A percentile compares a stretch with the other conserved stretches of the same genome.
phyloP scores from a whole-genome alignment of 2,888 invertebrate species.

The Heliconius ismenius region DNA sequence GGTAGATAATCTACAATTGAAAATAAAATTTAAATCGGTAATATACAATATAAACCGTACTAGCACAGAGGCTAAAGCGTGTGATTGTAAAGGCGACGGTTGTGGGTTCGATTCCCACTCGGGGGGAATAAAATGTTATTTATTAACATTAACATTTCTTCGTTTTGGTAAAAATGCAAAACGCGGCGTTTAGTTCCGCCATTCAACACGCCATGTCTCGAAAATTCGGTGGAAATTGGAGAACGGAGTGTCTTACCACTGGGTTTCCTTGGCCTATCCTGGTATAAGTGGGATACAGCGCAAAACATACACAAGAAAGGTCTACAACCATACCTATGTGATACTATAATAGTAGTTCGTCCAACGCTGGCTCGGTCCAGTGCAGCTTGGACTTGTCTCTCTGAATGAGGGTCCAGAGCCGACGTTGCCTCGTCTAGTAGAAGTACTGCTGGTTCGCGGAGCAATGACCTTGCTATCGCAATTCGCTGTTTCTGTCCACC shows the following conservation, averaged over 20 bases:
- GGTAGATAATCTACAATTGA: constrained; percentile 82
- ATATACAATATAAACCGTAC: neutral
- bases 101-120: too few relatives aligned
- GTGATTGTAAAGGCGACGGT: too few relatives aligned
- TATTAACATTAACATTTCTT: too few relatives aligned
- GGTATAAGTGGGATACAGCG: too few relatives aligned
- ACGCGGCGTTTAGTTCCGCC: too few relatives aligned
- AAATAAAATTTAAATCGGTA: neutral
- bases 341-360: constrained; percentile 88
- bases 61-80: neutral
- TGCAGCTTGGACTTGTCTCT: constrained; percentile 90
- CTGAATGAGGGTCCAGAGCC: constrained; percentile 90
- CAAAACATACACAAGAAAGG: neutral
- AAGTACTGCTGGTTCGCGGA: constrained; percentile 88
- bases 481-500: constrained; percentile 93
- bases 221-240: too few relatives aligned
- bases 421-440: constrained; percentile 92
- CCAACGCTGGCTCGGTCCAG: constrained; percentile 86
- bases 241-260: too few relatives aligned
- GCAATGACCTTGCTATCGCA: constrained; percentile 90
- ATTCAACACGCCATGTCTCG: too few relatives aligned
- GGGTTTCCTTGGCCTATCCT: too few relatives aligned
- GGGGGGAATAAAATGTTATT: too few relatives aligned
- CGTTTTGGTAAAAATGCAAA: too few relatives aligned
- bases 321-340: constrained; percentile 78